A percentile compares a stretch with the other conserved stretches of the same genome.
These are phyloP conservation scores for Machimus rusticus DNA, from an alignment of 2,888 invertebrate genomes.

Conservation along the genomic window DNA sequence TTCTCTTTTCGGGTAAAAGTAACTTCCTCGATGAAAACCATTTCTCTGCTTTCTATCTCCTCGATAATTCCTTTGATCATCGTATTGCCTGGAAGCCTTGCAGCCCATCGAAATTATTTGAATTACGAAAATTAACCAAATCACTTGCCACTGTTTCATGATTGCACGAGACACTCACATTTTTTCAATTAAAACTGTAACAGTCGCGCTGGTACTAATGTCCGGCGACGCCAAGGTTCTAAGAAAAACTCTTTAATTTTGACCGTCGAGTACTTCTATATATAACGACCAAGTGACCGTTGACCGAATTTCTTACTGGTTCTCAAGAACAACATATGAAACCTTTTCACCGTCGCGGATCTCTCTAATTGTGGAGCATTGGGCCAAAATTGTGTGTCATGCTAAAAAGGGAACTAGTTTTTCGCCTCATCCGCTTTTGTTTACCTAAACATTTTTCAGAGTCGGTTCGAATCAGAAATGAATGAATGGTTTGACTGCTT, in stretches of 20 bases:
- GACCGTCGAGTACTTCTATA: not conserved
- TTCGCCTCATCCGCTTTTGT: not conserved
- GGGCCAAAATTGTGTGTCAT: conserved; percentile 13
- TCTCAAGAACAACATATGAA: conserved; percentile 13
- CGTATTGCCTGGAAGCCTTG: not conserved
- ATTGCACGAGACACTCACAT: not conserved
- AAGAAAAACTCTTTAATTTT: conserved; percentile 20
- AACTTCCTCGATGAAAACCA: not conserved
- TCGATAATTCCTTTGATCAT: not conserved
- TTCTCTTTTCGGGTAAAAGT: conserved; percentile 22
- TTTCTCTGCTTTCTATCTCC: not conserved
- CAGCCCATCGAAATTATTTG: not conserved
- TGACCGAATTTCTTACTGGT: conserved; percentile 37
- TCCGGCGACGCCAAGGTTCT: not conserved
- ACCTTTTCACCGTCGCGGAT: not conserved
- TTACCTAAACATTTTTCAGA: not conserved
- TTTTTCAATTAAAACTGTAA: not conserved
- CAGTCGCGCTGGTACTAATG: not conserved
- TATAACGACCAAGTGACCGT: not conserved
- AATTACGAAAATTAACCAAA: not conserved
- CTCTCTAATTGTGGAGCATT: conserved; percentile 30
- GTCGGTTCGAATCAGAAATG: not conserved
- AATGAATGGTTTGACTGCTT: not conserved
- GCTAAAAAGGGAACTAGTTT: conserved; percentile 25
- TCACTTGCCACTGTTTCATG: conserved; percentile 4